Base-by-base conservation (phyloP, 2,797 vertebrate species). In the Acanthopagrus latus region DNA sequence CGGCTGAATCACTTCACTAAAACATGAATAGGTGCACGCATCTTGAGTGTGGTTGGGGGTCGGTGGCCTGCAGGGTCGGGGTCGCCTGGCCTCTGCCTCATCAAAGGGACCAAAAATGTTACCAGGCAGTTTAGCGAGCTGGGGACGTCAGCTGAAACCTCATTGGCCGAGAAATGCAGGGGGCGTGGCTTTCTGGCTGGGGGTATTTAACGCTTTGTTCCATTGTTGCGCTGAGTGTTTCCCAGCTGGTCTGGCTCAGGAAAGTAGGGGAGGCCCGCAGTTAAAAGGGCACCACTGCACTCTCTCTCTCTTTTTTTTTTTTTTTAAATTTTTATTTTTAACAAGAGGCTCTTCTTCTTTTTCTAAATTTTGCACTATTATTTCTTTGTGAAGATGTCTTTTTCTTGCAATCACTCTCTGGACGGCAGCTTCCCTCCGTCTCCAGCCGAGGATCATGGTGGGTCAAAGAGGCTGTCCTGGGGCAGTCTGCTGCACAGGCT, bases 391-490 rank as follows among this genome's bases (percentile, higher is more conserved):
- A 74, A 83, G 1, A 93, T 94, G 93, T 88, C 85, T 71, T 86
- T 79, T 74, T 88, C 74, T 64, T 78, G 78, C 64, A 41, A 90
- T 41, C 81, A 88, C 0, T 93, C 86, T 21, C 65, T 86, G 78
- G 87, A 94, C 4, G 90, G 89, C 38, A 93, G 92, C 72, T 93
- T 88, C 25, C 89, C 92, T 59, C 89, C 92, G 1, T 93, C 93
- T 48, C 91, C 93, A 5, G 65, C 76, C 14, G 89, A 92, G 79
- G 84, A 93, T n/a, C n/a, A n/a, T 74, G 51, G 82, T 64, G 71
- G 46, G 11, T 80, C 89, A 0, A 90, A 93, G 29, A 86, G 94
- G 10, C 91, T 94, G 78, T 95, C 94, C 74, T 96, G 96, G 96
- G 92, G 93, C 64, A 94, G 86, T 56, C 80, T 95, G 85, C 83